phyloP scores from a whole-genome alignment of 2,797 vertebrate species.

The Microctenopoma steveboyesi region DNA sequence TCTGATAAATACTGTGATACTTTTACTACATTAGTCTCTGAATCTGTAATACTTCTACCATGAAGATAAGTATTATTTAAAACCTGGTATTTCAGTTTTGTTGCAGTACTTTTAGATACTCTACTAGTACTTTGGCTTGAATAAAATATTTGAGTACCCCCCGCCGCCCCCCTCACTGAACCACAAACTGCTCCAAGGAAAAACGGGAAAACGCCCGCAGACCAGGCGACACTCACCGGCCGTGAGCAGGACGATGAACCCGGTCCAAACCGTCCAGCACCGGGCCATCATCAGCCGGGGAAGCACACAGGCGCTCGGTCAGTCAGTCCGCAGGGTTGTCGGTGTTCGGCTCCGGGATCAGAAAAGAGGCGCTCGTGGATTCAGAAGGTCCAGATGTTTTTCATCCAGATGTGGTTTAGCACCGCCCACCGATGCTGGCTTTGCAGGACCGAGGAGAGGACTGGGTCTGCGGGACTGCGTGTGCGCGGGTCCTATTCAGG shows the following conservation, averaged over 20 bases:
- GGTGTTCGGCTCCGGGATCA: slow-evolving; percentile 23
- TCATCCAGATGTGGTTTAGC: slow-evolving; percentile 88
- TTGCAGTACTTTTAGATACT: background rate
- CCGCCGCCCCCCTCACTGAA: slow-evolving; percentile 13
- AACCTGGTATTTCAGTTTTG: background rate
- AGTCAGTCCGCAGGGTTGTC: slow-evolving; percentile 14
- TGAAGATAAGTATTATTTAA: background rate
- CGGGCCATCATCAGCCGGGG: slow-evolving; percentile 67
- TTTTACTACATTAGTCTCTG: too few relatives aligned
- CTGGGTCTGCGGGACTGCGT: too few relatives aligned
- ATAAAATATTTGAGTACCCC: background rate
- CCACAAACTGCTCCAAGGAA: slow-evolving; percentile 4
- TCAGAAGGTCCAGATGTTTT: slow-evolving; percentile 83
- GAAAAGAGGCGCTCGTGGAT: slow-evolving; percentile 35
- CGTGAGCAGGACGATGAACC: slow-evolving; percentile 44
- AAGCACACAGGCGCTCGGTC: slow-evolving; percentile 2
- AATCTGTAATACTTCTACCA: background rate
- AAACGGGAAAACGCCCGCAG: background rate
- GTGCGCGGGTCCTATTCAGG: too few relatives aligned
- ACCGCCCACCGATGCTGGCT: slow-evolving; percentile 80
- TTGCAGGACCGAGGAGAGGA: background rate
- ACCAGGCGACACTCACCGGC: slow-evolving; percentile 53
- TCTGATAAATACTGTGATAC: too few relatives aligned
- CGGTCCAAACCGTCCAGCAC: slow-evolving; percentile 51
- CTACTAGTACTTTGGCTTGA: background rate